Evolutionary conservation across 2,113 vertebrate species (phyloP).

Genomic region (Calonectris borealis): DNA sequence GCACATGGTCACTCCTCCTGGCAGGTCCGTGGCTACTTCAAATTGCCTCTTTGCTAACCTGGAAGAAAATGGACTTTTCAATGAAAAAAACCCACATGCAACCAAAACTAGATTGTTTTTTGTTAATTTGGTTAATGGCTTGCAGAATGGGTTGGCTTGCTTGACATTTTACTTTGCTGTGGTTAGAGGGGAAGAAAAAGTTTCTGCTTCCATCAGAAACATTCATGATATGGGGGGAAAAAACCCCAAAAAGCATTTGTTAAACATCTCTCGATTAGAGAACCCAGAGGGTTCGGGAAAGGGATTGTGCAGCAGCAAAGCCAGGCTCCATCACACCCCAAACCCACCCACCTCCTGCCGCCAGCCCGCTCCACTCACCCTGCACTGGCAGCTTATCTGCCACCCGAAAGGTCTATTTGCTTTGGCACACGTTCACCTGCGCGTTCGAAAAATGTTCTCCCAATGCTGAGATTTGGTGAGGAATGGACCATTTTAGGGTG

Average conservation of each 20-base stretch:
- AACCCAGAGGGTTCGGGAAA: neutral
- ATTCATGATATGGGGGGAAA: neutral
- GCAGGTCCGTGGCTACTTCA: rapidly evolving
- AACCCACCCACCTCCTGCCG: rapidly evolving
- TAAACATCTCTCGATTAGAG: neutral
- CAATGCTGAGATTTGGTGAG: neutral
- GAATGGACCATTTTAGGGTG: neutral
- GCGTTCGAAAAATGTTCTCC: rapidly evolving
- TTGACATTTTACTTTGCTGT: neutral
- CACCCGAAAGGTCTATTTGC: neutral
- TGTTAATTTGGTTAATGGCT: neutral
- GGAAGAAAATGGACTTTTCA: neutral
- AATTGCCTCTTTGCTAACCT: neutral
- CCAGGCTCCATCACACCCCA: neutral
- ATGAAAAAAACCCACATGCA: neutral
- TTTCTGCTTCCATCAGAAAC: neutral
- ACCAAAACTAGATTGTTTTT: neutral
- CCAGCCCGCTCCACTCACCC: rapidly evolving
- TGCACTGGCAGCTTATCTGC: neutral
- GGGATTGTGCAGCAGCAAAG: neutral
- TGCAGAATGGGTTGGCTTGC: neutral
- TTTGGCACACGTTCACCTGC: neutral
- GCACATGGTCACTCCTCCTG: neutral
- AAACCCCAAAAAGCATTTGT: rapidly evolving
- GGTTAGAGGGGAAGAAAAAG: neutral